Evolutionary conservation across 2,797 vertebrate species (phyloP).

Genomic region (Hemitrygon akajei): DNA sequence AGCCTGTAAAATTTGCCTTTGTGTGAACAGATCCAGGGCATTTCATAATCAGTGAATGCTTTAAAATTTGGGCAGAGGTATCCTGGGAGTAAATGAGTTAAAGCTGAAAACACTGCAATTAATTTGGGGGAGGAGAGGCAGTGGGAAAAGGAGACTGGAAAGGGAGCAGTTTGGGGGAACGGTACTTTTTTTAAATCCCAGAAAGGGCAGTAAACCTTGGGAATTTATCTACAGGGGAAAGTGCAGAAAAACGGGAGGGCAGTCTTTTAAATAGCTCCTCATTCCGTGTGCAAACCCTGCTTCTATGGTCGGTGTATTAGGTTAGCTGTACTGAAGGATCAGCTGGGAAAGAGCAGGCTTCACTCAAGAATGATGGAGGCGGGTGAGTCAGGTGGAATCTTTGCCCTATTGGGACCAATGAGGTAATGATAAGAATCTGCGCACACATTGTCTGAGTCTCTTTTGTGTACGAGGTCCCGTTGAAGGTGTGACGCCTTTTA

Average conservation of each 20-base stretch:
- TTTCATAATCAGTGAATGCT: too few species aligned
- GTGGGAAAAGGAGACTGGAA: not conserved
- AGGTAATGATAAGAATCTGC: not conserved
- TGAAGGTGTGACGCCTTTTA: not conserved
- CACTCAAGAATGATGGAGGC: not conserved
- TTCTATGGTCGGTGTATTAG: not conserved
- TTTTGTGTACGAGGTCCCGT: not conserved
- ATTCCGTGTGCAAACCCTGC: not conserved
- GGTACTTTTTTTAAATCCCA: too few species aligned
- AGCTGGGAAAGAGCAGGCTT: not conserved
- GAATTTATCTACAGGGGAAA: too few species aligned
- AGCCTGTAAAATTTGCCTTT: too few species aligned
- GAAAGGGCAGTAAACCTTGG: too few species aligned
- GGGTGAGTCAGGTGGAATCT: too few species aligned
- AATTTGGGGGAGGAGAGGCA: not conserved
- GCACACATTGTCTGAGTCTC: not conserved
- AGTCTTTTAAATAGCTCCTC: not conserved
- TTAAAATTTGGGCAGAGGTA: too few species aligned
- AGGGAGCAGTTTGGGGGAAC: not conserved
- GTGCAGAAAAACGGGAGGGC: not conserved
- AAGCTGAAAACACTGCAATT: not conserved
- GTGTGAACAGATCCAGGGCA: too few species aligned
- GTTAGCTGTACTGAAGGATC: not conserved
- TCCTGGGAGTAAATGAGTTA: not conserved
- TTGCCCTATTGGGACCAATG: too few species aligned